Conservation (phyloP, 2,797 vertebrate genomes). For the Ceryle rudis region DNA sequence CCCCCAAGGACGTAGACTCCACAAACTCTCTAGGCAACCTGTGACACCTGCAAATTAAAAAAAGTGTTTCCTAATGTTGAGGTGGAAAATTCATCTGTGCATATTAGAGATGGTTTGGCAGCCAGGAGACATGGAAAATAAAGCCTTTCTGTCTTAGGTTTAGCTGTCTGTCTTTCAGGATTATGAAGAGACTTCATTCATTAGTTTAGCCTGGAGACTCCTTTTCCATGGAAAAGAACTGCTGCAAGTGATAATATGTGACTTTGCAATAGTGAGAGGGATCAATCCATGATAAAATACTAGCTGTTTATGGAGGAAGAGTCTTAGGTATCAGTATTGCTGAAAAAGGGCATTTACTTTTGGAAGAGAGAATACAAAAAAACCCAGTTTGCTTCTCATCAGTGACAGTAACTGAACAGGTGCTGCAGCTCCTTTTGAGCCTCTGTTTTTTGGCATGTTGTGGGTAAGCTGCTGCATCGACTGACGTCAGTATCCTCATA, state of each 20-base stretch:
- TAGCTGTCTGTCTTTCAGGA: not conserved
- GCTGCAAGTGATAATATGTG: not conserved
- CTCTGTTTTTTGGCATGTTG: not conserved
- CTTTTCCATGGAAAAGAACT: not conserved
- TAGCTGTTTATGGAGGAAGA: not conserved
- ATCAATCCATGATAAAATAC: not conserved
- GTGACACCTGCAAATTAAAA: not conserved
- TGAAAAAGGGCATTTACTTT: not conserved
- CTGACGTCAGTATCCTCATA: not conserved
- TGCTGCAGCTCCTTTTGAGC: not conserved
- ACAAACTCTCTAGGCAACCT: not conserved
- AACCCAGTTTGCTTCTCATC: not conserved
- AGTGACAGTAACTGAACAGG: not conserved
- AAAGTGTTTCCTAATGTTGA: not conserved
- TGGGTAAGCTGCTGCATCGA: not conserved
- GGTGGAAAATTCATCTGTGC: not conserved
- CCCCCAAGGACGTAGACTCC: not conserved
- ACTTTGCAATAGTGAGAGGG: not conserved
- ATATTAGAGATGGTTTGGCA: not conserved
- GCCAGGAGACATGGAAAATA: not conserved
- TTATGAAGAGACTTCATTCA: not conserved
- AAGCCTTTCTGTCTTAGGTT: not conserved
- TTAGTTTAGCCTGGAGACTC: not conserved
- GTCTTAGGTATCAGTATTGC: not conserved
- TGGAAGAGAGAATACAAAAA: not conserved